phyloP scores from a whole-genome alignment of 2,888 invertebrate genomes.

The Protophormia terraenovae region DNA sequence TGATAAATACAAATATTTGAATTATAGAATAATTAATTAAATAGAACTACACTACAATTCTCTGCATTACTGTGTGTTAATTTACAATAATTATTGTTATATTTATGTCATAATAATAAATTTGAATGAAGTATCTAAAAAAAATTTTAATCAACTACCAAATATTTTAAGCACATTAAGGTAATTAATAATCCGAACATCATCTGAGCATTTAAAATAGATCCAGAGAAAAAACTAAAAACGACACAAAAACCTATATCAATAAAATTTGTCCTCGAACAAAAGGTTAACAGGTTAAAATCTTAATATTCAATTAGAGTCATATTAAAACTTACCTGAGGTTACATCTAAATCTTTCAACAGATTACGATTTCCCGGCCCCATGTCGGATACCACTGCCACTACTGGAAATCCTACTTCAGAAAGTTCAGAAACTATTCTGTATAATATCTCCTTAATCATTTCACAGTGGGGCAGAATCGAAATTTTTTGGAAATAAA shows the following conservation, averaged over 20 bases:
- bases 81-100: neutral
- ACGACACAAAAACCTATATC: neutral
- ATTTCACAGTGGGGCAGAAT: no score
- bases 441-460: no score
- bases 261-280: neutral
- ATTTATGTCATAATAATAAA: neutral
- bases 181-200: no score
- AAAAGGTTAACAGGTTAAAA: neutral
- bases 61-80: no score
- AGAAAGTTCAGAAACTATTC: neutral
- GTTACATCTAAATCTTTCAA: conserved; percentile 44
- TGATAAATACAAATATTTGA: no score
- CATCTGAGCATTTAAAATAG: no score
- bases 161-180: neutral
- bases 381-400: conserved; percentile 19
- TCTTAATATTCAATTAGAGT: neutral
- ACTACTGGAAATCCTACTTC: conserved; percentile 20
- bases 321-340: neutral
- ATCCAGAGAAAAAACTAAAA: no score
- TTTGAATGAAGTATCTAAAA: neutral
- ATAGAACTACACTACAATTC: no score
- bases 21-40: no score
- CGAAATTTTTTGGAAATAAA: no score
- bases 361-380: conserved; percentile 23
- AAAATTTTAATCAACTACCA: neutral